Conservation (phyloP, 2,113 vertebrate genomes). For the Urocitellus parryii region DNA sequence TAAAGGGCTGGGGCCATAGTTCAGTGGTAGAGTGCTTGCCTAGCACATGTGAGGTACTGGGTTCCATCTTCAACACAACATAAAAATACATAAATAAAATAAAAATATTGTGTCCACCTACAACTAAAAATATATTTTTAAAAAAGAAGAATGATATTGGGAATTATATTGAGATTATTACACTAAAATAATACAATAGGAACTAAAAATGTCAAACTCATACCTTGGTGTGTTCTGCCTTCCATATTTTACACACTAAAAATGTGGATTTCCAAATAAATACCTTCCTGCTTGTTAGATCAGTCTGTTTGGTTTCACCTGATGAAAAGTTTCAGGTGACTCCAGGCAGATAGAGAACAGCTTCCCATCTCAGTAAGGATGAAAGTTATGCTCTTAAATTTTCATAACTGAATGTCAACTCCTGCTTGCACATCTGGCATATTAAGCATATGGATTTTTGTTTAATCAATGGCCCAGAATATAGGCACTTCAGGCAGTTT, state of each 20-base stretch:
- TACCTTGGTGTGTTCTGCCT: not conserved
- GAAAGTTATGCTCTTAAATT: constrained; percentile 56
- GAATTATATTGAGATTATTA: not conserved
- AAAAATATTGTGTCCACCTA: too few species aligned
- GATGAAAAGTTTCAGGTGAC: constrained; percentile 16
- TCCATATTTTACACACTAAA: not conserved
- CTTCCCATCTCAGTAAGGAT: not conserved
- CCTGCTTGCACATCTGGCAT: constrained; percentile 35
- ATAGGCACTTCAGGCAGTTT: constrained; percentile 62
- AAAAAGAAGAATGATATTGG: not conserved
- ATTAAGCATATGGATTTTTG: constrained; percentile 50
- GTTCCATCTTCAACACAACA: too few species aligned
- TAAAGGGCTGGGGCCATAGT: not conserved
- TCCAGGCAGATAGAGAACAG: not conserved
- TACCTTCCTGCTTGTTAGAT: not conserved
- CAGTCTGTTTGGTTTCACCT: not conserved
- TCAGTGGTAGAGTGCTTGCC: too few species aligned
- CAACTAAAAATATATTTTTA: too few species aligned
- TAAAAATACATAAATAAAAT: too few species aligned
- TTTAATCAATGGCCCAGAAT: constrained; percentile 58
- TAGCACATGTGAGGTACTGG: too few species aligned
- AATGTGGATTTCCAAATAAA: not conserved
- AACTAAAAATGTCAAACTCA: not conserved
- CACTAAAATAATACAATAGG: not conserved
- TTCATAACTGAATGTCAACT: constrained; percentile 51